Evolutionary conservation across 23 tunicate genomes (phyloP).

Genomic region (Halocynthia roretzi): DNA sequence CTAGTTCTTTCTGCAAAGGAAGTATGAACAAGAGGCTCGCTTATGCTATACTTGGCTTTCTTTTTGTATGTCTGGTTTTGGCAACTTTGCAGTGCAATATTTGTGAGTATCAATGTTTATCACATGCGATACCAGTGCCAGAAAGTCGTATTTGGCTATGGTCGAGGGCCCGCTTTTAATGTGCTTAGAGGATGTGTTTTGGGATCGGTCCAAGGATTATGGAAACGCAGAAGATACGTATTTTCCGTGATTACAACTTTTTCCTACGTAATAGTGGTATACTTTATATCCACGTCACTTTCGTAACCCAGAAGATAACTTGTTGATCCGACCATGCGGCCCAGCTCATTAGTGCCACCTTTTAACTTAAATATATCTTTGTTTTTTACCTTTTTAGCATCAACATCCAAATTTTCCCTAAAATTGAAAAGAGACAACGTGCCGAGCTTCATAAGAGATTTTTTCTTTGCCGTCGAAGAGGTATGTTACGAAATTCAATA

Average conservation of each 20-base stretch:
- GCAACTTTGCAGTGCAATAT: conserved; percentile 40
- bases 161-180: too few relatives aligned
- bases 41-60: conserved; percentile 27
- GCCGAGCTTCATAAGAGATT: conserved; percentile 28
- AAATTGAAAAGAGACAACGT: neutral
- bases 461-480: conserved; percentile 25
- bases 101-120: conserved; percentile 21
- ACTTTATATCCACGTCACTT: too few relatives aligned
- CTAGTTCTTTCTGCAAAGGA: conserved; percentile 18
- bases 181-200: too few relatives aligned
- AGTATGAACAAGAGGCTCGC: conserved; percentile 77
- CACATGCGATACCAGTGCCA: neutral
- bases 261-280: neutral
- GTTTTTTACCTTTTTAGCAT: neutral
- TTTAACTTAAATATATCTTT: too few relatives aligned
- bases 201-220: too few relatives aligned
- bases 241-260: too few relatives aligned
- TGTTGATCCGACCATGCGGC: too few relatives aligned
- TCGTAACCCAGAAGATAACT: too few relatives aligned
- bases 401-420: neutral
- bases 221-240: too few relatives aligned
- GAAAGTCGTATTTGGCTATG: neutral
- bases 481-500: conserved; percentile 7
- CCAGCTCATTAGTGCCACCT: too few relatives aligned
- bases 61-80: conserved; percentile 28